phyloP scores from a whole-genome alignment of 2,888 invertebrate species.

The Hyles lineata region DNA sequence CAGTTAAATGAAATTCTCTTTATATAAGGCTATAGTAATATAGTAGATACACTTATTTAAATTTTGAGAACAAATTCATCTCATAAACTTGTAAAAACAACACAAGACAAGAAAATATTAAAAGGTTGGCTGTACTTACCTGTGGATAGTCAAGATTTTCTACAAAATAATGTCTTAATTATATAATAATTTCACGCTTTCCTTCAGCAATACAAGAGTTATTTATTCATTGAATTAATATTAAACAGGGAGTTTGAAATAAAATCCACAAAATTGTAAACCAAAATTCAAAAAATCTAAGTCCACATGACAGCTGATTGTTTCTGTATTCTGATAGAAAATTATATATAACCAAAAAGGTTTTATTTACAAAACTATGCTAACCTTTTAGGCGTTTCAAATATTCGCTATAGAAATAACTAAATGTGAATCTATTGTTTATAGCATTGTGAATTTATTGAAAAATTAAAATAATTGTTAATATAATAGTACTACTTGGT shows the following conservation, averaged over 20 bases:
- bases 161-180: background rate
- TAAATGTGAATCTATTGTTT: background rate
- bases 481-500: too few relatives aligned
- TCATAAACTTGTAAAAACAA: background rate
- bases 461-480: background rate
- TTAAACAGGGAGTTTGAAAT: constrained; percentile 2
- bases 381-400: background rate
- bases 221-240: background rate
- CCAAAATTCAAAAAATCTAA: constrained; percentile 27
- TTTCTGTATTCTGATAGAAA: background rate
- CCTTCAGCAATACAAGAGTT: background rate
- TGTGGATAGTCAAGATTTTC: background rate
- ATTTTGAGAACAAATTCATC: too few relatives aligned
- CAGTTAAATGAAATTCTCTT: too few relatives aligned
- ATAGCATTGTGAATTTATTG: background rate
- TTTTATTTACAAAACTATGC: background rate
- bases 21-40: background rate
- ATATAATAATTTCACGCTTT: background rate
- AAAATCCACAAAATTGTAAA: constrained; percentile 27
- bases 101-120: constrained; percentile 28
- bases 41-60: background rate
- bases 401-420: background rate
- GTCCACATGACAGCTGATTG: constrained; percentile 30
- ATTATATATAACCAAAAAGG: background rate
- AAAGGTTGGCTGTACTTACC: constrained; percentile 27